Evolutionary conservation across 2,888 invertebrate genomes (phyloP).

Genomic region (Torymus texanus): DNA sequence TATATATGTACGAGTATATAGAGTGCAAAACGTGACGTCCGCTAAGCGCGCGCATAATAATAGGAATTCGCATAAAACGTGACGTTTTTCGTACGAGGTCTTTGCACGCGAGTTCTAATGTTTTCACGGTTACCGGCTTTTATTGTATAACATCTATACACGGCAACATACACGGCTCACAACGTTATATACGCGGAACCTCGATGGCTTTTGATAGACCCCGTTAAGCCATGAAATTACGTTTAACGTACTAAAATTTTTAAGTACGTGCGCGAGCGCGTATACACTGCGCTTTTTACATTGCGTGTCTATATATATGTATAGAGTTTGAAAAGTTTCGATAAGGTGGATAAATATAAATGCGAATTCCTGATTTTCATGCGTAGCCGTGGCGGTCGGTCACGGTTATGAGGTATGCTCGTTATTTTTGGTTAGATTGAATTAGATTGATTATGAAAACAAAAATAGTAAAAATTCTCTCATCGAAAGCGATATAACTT

Average conservation of each 20-base stretch:
- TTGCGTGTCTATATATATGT: no score
- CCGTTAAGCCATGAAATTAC: neutral
- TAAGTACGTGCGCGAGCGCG: no score
- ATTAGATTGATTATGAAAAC: constrained; percentile 4
- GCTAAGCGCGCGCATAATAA: neutral
- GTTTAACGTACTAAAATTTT: no score
- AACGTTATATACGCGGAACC: neutral
- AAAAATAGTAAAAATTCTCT: neutral
- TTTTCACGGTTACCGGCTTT: neutral
- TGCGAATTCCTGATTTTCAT: constrained; percentile 32
- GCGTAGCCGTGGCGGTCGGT: constrained; percentile 1
- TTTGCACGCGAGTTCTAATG: neutral
- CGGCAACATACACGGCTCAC: neutral
- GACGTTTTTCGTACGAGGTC: constrained; percentile 2
- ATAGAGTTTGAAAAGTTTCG: no score
- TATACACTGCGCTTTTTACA: no score
- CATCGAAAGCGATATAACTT: constrained; percentile 9
- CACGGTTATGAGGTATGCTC: constrained; percentile 24
- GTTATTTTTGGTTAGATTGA: constrained; percentile 7
- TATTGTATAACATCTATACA: neutral
- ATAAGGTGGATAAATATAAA: neutral
- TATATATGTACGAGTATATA: neutral
- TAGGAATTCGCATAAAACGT: constrained; percentile 46
- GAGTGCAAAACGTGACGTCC: constrained; percentile 49
- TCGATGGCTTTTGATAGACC: neutral